Evolutionary conservation across 1,140 invertebrate genomes (phyloP).

Genomic region (Lerema accius): DNA sequence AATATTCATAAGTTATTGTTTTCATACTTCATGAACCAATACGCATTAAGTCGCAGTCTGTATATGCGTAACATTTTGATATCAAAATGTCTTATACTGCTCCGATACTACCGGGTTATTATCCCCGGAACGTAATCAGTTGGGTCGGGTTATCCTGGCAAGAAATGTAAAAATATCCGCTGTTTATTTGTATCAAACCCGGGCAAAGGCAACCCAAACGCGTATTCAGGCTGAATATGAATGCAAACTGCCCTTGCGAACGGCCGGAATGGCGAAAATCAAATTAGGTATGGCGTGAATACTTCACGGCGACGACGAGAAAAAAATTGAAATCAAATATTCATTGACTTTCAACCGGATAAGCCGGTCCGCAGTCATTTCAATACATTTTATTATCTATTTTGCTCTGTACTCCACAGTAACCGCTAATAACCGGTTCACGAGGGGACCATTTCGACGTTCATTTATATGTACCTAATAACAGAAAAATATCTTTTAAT

Average conservation of each 20-base stretch:
- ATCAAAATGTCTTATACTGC: conserved; percentile 45
- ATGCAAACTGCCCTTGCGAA: conserved; percentile 79
- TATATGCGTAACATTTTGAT: conserved; percentile 20
- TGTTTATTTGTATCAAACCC: conserved; percentile 81
- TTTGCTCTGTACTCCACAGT: conserved; percentile 58
- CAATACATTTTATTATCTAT: conserved; percentile 83
- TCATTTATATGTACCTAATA: too few relatives aligned
- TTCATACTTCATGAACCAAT: neutral
- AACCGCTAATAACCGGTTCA: conserved; percentile 44
- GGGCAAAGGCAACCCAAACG: conserved; percentile 74
- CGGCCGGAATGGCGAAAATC: conserved; percentile 79
- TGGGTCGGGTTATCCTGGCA: conserved; percentile 72
- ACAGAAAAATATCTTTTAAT: too few relatives aligned
- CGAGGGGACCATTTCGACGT: conserved; percentile 49
- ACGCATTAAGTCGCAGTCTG: neutral
- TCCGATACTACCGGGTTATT: conserved; percentile 57
- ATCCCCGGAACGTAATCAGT: conserved; percentile 76
- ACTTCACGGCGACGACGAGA: conserved; percentile 81
- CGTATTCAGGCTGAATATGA: conserved; percentile 80
- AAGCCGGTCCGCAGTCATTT: conserved; percentile 79
- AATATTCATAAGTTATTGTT: neutral
- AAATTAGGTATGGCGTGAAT: conserved; percentile 82
- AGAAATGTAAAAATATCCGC: conserved; percentile 79
- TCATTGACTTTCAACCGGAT: conserved; percentile 82
- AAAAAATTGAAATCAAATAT: conserved; percentile 83